Conservation (phyloP, 1,140 invertebrate genomes). For the Eumeta japonica region DNA sequence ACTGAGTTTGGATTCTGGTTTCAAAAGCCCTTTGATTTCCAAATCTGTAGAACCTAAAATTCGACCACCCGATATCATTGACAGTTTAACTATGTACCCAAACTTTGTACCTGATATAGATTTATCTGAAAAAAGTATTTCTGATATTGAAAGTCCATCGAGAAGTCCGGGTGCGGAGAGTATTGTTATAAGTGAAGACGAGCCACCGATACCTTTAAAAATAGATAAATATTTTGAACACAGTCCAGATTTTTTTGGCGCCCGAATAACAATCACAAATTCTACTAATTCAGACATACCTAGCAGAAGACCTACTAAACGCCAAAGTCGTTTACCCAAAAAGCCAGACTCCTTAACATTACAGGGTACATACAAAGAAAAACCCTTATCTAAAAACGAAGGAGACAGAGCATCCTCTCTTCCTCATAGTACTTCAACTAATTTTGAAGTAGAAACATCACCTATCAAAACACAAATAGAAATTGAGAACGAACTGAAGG, state of each 20-base stretch:
- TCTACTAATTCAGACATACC: constrained; percentile 44
- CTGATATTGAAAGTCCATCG: constrained; percentile 42
- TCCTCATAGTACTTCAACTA: constrained; percentile 45
- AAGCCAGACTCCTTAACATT: constrained; percentile 48
- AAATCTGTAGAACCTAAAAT: constrained; percentile 14
- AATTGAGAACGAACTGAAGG: constrained; percentile 18
- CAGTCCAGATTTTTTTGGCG: constrained; percentile 57
- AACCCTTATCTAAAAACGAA: constrained; percentile 23
- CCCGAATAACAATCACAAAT: constrained; percentile 36
- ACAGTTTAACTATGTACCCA: constrained; percentile 46
- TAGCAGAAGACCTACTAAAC: constrained; percentile 35
- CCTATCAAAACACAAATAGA: constrained; percentile 22
- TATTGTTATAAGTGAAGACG: constrained; percentile 53
- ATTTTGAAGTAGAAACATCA: too few relatives aligned
- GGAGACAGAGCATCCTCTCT: constrained; percentile 43
- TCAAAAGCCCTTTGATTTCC: constrained; percentile 20
- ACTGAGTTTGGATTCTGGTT: constrained; percentile 26
- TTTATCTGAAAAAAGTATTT: constrained; percentile 44
- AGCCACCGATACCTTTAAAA: constrained; percentile 51
- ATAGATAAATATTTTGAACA: constrained; percentile 59
- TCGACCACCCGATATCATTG: constrained; percentile 42
- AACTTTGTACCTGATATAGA: constrained; percentile 52
- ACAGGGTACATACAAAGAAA: constrained; percentile 34
- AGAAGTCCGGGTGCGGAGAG: constrained; percentile 44
- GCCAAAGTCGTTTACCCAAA: constrained; percentile 35